Base-by-base conservation (phyloP, 2,888 invertebrate genomes). In the Eucriotettix oculatus region DNA sequence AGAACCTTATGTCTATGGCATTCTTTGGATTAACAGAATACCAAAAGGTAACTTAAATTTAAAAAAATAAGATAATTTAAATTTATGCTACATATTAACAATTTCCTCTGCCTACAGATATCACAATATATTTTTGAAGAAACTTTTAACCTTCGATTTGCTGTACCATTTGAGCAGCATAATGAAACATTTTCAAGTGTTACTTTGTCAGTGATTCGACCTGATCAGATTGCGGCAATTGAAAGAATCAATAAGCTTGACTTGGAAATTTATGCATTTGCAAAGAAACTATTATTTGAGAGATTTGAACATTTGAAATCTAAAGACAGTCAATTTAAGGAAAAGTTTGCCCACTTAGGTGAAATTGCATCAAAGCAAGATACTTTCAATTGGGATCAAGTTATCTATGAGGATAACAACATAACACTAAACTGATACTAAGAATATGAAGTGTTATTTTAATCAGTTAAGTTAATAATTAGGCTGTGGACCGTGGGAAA, bases 1-100 rank as follows among this genome's bases (percentile, higher is more conserved):
- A 87, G 66, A 99, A 99, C 76, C 79, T 99, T 61, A 86, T 89
- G 63, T 86, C 87, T 57, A 93, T 99, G 92, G 90, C 97, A 59
- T 99, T 93, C 75, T 98, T 98, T 74, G 98, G 97, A 65, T 81
- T 99, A 64, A 95, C 96, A 10, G 99, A 99, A 76, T 85, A 84
- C 75, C 97, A 98, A 76, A 88, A 89, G 81, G 88, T 89, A 68
- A 72, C 16, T 58, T 17, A 16, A 52, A 55, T 14, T 14, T 7
- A 14, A 14, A 12, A 5, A 48, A 48, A 14, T 2, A 7, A 14
- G n/a, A 9, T 3, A 12, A 48, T 3, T 48, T 48, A 14, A 14
- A 48, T 48, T 48, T n/a, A 3, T 48, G n/a, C 48, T 7, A 48
- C n/a, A 59, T 58, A 61, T 43, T 40, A 41, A 41, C 16, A 12